A percentile compares a stretch with the other conserved stretches of the same genome.
phyloP scores from a whole-genome alignment of 2,888 invertebrate species.

The Drosophila ustulata region DNA sequence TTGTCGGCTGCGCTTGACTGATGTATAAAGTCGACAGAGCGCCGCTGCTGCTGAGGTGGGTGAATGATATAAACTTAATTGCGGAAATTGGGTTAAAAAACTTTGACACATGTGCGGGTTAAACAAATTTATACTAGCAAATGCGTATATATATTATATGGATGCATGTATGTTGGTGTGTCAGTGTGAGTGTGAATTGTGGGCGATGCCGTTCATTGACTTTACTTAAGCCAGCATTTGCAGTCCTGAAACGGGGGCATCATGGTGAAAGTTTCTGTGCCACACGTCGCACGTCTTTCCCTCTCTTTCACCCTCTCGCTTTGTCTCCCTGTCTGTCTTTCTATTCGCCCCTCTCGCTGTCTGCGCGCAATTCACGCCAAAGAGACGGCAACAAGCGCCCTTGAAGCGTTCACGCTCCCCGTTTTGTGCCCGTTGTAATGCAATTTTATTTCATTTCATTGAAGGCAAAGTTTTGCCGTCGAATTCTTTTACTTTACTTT shows the following conservation, averaged over 20 bases:
- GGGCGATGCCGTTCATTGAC: slow-evolving; percentile 70
- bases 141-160: slow-evolving; percentile 12
- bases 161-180: neutral
- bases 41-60: slow-evolving; percentile 42
- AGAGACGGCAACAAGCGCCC: slow-evolving; percentile 42
- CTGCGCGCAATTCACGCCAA: neutral
- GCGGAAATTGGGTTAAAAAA: slow-evolving; percentile 79
- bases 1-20: slow-evolving; percentile 27
- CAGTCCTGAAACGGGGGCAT: slow-evolving; percentile 54
- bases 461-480: slow-evolving; percentile 75
- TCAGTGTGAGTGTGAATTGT: slow-evolving; percentile 32
- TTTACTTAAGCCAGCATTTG: slow-evolving; percentile 65
- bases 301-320: neutral
- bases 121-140: slow-evolving; percentile 68
- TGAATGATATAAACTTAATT: slow-evolving; percentile 82
- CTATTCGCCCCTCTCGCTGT: neutral
- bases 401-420: slow-evolving; percentile 51
- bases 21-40: slow-evolving; percentile 53
- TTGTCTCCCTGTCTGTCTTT: neutral
- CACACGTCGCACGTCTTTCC: slow-evolving; percentile 49
- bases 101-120: slow-evolving; percentile 80
- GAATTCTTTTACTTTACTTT: slow-evolving; percentile 78
- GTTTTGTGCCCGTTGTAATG: slow-evolving; percentile 73
- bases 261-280: slow-evolving; percentile 67
- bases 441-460: slow-evolving; percentile 80